Percentiles rank a stretch among this genome's conserved stretches.
Conservation (phyloP, 2,888 invertebrate species). For the Amphipoea lucens region DNA sequence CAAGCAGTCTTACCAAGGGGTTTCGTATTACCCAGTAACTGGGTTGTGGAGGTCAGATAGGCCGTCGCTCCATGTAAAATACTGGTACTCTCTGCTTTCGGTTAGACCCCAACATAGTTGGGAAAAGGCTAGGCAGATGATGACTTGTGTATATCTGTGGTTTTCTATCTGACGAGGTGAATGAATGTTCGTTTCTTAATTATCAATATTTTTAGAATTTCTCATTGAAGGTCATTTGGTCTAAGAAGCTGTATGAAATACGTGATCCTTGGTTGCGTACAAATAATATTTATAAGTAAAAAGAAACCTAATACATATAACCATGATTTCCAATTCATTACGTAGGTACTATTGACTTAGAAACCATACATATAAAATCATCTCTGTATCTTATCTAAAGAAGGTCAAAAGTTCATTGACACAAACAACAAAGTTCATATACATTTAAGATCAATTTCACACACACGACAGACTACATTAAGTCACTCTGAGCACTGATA, state of each 20-base stretch:
- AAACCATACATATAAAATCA: neutral
- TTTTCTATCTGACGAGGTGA: neutral
- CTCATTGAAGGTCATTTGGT: neutral
- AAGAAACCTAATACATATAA: neutral
- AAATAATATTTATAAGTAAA: neutral
- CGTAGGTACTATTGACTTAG: neutral
- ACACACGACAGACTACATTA: slow-evolving; percentile 22
- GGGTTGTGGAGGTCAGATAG: too few relatives aligned
- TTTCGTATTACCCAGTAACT: too few relatives aligned
- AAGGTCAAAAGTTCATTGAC: slow-evolving; percentile 19
- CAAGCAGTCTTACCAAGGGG: too few relatives aligned
- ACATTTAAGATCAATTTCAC: slow-evolving; percentile 18
- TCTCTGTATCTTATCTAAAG: neutral
- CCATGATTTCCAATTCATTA: neutral
- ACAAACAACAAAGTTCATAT: neutral
- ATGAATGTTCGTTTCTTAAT: neutral
- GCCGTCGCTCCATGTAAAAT: too few relatives aligned
- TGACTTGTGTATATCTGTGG: neutral
- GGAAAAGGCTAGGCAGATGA: too few relatives aligned
- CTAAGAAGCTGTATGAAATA: neutral
- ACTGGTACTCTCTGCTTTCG: too few relatives aligned
- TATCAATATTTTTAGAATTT: neutral
- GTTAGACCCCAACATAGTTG: too few relatives aligned
- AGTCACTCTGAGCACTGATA: slow-evolving; percentile 37
- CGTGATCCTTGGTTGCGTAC: neutral